These are phyloP conservation scores for Protosalanx chinensis DNA, from an alignment of 2,797 vertebrate species.

Conservation along the genomic window DNA sequence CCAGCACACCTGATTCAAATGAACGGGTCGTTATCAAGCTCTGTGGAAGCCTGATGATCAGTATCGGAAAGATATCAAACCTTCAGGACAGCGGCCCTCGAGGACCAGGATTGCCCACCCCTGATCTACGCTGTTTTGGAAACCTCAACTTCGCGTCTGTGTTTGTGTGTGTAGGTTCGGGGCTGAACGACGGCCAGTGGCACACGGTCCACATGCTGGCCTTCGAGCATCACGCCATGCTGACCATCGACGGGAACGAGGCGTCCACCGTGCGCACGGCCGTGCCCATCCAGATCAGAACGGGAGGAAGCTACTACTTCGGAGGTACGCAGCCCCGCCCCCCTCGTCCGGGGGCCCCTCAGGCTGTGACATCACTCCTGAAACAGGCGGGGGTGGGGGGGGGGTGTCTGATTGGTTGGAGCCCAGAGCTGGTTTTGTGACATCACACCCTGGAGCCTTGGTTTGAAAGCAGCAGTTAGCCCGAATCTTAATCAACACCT, in stretches of 20 bases:
- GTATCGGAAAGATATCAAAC: too few relatives aligned
- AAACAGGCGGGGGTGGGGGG: too few relatives aligned
- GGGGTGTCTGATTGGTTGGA: too few relatives aligned
- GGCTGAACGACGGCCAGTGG: slow-evolving; percentile 93
- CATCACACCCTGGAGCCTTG: not conserved
- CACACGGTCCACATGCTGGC: slow-evolving; percentile 89
- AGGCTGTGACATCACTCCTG: too few relatives aligned
- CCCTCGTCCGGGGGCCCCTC: too few relatives aligned
- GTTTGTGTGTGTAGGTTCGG: slow-evolving; percentile 73
- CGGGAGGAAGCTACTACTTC: slow-evolving; percentile 87
- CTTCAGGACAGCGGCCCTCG: too few relatives aligned
- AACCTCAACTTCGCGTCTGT: not conserved
- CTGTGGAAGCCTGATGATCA: too few relatives aligned
- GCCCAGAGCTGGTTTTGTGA: not conserved
- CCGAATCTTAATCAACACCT: not conserved
- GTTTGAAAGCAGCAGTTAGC: not conserved
- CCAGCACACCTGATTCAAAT: too few relatives aligned
- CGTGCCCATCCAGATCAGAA: slow-evolving; percentile 89
- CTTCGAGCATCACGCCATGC: slow-evolving; percentile 87
- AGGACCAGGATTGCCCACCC: too few relatives aligned
- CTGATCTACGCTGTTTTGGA: not conserved
- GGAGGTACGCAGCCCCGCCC: slow-evolving; percentile 76
- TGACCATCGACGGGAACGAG: slow-evolving; percentile 93
- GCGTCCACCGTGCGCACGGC: slow-evolving; percentile 89
- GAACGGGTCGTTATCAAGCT: too few relatives aligned